Percentiles rank a stretch among this genome's conserved stretches.
phyloP scores from a whole-genome alignment of 2,888 invertebrate genomes.

The Protophormia terraenovae region DNA sequence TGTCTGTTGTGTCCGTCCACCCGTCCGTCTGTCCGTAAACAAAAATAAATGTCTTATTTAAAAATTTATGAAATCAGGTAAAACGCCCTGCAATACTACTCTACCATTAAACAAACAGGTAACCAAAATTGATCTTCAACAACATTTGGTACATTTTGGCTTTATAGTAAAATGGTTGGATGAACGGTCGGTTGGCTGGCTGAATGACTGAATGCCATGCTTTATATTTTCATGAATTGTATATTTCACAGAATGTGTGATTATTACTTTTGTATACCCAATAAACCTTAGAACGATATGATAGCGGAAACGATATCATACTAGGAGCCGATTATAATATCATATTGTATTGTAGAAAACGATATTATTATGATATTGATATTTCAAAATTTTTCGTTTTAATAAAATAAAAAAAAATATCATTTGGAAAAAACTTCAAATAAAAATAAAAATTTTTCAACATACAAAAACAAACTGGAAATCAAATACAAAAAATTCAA shows the following conservation, averaged over 20 bases:
- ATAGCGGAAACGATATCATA: too few species aligned
- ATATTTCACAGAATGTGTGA: slow-evolving; percentile 56
- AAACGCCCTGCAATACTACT: slow-evolving; percentile 6
- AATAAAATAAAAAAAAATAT: too few species aligned
- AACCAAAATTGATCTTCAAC: slow-evolving; percentile 4
- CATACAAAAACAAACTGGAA: too few species aligned
- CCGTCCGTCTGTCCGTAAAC: neutral
- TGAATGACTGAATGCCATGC: slow-evolving; percentile 24
- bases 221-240: slow-evolving; percentile 47
- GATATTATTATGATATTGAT: too few species aligned
- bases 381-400: too few species aligned
- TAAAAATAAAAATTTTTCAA: too few species aligned
- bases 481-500: too few species aligned
- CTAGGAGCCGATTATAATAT: too few species aligned
- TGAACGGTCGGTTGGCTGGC: slow-evolving; percentile 7
- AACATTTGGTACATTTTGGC: slow-evolving; percentile 31
- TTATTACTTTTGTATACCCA: slow-evolving; percentile 59
- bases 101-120: slow-evolving; percentile 56
- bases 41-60: slow-evolving; percentile 56
- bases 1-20: slow-evolving; percentile 34
- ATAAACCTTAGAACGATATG: too few species aligned
- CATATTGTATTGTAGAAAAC: too few species aligned
- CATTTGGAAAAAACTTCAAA: too few species aligned
- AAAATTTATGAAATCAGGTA: slow-evolving; percentile 51
- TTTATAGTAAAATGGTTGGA: too few species aligned